Base-by-base conservation (phyloP, 2,888 invertebrate genomes). In the Fragum fragum region DNA sequence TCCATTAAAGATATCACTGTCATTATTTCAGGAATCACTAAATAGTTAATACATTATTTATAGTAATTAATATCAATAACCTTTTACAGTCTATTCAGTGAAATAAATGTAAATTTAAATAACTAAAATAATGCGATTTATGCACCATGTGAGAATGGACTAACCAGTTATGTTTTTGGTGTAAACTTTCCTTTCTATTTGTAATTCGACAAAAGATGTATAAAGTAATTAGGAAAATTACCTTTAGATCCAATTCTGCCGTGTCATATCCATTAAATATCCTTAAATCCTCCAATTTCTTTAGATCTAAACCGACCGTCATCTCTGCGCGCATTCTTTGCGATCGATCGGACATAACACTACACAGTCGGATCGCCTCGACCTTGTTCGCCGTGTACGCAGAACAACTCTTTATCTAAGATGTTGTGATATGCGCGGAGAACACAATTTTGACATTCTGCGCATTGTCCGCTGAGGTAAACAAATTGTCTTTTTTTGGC, bases 251-350 rank as follows among this genome's bases (percentile, higher is more conserved):
- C 5, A 73, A 74, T n/a, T 79, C 66, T 18, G 59, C 29, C 3
- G 39, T 71, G 55, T 83, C 81, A 32, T 85, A 79, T 76, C 85
- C 85, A 75, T 85, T 85, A 69, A 72, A 85, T 68, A 85, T 85
- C 81, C 75, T 75, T 77, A 85, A 81, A 72, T 81, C 81, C 68
- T 85, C 81, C 52, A 85, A 85, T 79, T 61, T 75, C 70, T 66
- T 53, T 28, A 85, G 69, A 74, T 85, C 85, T 69, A 85, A 59
- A 23, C 81, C 85, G 36, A 81, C 79, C 26, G 81, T 81, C 85
- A 85, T 85, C 57, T 85, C 85, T 29, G 81, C 85, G 55, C 79
- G 79, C 85, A 85, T 85, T 53, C 61, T 72, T 68, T 23, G 32
- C 69, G 66, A 66, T 66, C 66, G 61, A 42, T 72, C 66, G 23